Evolutionary conservation across 2,797 vertebrate genomes (phyloP), one percentile per base, ranked within the genome.

Genomic region (Spinus pinus): DNA sequence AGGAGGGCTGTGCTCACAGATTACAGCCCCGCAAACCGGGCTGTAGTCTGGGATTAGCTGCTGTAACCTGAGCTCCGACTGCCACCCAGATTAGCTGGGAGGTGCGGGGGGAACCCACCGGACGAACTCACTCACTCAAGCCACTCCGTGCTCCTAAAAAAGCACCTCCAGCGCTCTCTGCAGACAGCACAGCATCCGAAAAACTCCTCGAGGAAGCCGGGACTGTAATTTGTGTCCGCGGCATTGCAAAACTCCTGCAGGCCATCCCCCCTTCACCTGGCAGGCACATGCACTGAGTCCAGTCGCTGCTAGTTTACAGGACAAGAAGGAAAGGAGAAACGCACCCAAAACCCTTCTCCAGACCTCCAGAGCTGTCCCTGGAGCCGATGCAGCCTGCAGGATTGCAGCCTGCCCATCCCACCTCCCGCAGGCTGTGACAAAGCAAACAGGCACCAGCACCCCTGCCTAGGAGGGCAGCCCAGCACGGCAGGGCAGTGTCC

Each of bases 401-500:
- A 47, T 1, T 14, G 44, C 25, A 37, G 23, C 7, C 10, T 25
- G 37, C 24, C 24, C 15, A 7, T 11, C 33, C 44, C 33, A 54
- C 19, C 28, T 49, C 72, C 47, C 1, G 22, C 21, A 13, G 46
- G 37, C 46, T 80, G 50, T 2, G 28, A 23, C 33, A 47, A 35
- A 35, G 25, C 2, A 7, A 84, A 16, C 6, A 42, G 7, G 27
- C 64, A 50, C 0, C 0, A 62, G 33, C 47, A 66, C 0, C 60
- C 39, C 47, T 18, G 50, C 30, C 49, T 7, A 4, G 13, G 28
- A 58, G 22, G 4, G 50, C 51, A 83, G 42, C 28, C 25, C 9
- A 9, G 78, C 41, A 12, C n/a, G 2, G 1, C 1, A 1, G 0
- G 21, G 58, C 62, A 31, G 5, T 0, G 2, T 14, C 44, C 46